Evolutionary conservation across 1,140 invertebrate genomes (phyloP), one percentile per base, ranked within the genome.

Genomic region (Dendroctonus valens): DNA sequence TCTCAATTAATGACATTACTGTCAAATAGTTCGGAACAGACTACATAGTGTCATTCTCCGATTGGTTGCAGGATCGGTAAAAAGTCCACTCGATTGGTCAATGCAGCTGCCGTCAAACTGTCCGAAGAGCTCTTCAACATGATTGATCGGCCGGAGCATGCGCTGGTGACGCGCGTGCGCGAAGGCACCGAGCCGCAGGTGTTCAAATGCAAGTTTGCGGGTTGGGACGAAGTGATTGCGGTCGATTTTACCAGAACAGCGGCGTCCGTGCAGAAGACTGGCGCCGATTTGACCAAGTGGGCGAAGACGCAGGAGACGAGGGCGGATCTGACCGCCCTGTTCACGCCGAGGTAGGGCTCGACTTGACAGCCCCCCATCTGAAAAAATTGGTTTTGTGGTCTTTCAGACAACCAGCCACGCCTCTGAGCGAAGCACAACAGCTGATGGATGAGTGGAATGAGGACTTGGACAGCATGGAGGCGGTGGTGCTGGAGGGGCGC

Each of bases 231-330:
- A 83, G 95, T 99, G 0, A 96, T 99, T 69, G 95, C 96, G 2
- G 97, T 99, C 5, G 98, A 99, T 83, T 99, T 98, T 77, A 99
- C 98, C 8, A 86, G 97, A 70, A 99, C 97, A 2, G 96, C 97
- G 0, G 96, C 97, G 78, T 98, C 96, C 2, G 97, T 99, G 0
- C 90, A 91, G 39, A 89, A 94, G 75, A 96, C 97, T 59, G 97
- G 97, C 9, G 96, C 94, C 6, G 96, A 99, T 82, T 84, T 99
- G 38, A 93, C 91, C 5, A 92, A 92, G 79, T 97, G 94, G 94
- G 93, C 93, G 0, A 87, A 87, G 69, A 86, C 92, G 71, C 94
- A 96, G 81, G 91, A 95, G 80, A 93, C 92, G 0, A 93, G 92
- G 77, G 87, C 93, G 48, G 97, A 99, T 81, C 80, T 99, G 40